A percentile compares a stretch with the other conserved stretches of the same genome.
Evolutionary conservation across 2,113 vertebrate species (phyloP).

Genomic region (Rhombomys opimus): DNA sequence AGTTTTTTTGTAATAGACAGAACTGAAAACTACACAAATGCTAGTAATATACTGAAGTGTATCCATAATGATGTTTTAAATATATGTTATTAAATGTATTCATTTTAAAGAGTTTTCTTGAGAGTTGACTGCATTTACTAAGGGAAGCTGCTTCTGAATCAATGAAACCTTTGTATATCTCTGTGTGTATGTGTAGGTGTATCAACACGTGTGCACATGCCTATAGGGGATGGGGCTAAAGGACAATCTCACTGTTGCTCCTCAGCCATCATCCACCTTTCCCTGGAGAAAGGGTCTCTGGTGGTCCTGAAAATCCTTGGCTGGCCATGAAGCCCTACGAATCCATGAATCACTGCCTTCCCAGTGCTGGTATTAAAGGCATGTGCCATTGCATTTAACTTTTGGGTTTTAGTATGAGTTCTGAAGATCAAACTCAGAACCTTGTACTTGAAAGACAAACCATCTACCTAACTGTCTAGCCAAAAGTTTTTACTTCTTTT

Average conservation of each 20-base stretch:
- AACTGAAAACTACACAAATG: neutral
- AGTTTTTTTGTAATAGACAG: neutral
- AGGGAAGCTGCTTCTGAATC: conserved; percentile 23
- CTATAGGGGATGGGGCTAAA: no score
- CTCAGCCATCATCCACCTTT: neutral
- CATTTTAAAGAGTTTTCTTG: no score
- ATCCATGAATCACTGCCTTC: neutral
- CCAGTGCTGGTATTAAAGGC: neutral
- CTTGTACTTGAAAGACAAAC: neutral
- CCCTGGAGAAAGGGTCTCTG: neutral
- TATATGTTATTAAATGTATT: neutral
- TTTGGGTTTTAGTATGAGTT: neutral
- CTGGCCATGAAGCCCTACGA: neutral
- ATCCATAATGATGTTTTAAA: neutral
- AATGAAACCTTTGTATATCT: neutral
- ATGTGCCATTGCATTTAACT: neutral
- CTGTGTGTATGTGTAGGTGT: no score
- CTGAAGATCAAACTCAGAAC: neutral
- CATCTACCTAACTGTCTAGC: neutral
- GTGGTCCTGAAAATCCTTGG: neutral
- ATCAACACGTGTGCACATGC: neutral
- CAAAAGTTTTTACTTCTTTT: no score
- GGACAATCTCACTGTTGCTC: neutral
- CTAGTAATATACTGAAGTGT: neutral
- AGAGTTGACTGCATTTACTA: neutral